Conservation (phyloP, 2,113 vertebrate genomes). For the Heloderma charlesbogerti region DNA sequence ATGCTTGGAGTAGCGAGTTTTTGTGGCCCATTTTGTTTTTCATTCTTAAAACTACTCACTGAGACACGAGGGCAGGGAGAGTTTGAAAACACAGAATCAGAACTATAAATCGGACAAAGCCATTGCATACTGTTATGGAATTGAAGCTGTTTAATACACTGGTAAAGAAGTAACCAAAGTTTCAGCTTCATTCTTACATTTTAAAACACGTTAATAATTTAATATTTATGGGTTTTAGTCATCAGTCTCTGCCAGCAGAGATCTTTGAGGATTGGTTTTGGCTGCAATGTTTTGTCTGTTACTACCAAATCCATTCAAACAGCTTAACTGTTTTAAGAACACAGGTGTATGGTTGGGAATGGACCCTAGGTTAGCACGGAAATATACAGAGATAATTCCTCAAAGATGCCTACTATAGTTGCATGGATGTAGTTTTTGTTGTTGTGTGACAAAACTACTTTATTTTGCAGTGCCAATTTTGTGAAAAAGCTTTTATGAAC, state of each 20-base stretch:
- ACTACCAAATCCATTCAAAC: neutral
- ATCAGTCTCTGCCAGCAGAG: neutral
- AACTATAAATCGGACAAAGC: neutral
- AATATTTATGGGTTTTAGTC: neutral
- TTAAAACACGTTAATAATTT: neutral
- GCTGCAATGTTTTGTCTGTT: neutral
- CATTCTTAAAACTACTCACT: neutral
- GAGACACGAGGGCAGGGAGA: neutral
- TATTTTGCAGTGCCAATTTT: slow-evolving; percentile 86
- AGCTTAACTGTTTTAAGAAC: neutral
- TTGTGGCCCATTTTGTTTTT: neutral
- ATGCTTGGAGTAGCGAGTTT: neutral
- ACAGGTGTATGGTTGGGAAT: neutral
- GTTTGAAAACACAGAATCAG: neutral
- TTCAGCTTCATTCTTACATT: neutral
- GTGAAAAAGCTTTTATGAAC: slow-evolving; percentile 93
- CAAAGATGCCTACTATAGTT: neutral
- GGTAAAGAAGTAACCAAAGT: neutral
- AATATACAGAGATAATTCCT: neutral
- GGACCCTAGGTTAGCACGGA: neutral
- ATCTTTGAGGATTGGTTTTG: neutral
- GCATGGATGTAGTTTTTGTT: neutral
- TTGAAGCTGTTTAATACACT: neutral
- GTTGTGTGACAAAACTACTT: neutral
- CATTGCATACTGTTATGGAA: neutral